Conservation (phyloP, 2,888 invertebrate genomes). For the Eugnorisma glareosa region DNA sequence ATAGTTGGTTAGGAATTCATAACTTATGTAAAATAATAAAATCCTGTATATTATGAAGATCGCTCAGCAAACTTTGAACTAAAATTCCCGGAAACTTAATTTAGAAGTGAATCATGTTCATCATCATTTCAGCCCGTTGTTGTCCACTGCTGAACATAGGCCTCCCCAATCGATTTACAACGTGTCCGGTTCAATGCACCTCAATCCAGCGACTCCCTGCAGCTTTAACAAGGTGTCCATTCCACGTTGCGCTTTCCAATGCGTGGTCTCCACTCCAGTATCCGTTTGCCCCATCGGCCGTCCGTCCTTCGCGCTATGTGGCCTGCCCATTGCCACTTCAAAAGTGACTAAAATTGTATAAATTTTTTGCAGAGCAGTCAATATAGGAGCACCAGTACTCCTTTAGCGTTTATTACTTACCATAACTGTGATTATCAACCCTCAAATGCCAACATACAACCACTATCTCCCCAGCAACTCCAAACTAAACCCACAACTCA, state of each 20-base stretch:
- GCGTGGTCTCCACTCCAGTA: too few relatives aligned
- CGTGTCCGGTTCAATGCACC: too few relatives aligned
- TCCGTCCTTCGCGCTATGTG: too few relatives aligned
- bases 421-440: slow-evolving; percentile 20
- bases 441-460: slow-evolving; percentile 9
- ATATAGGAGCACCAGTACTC: neutral
- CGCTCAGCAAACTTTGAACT: neutral
- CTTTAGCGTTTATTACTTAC: neutral
- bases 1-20: slow-evolving; percentile 16
- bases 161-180: too few relatives aligned
- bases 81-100: neutral
- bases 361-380: neutral
- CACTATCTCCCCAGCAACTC: slow-evolving; percentile 33
- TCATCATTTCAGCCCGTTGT: too few relatives aligned
- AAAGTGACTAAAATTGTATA: neutral
- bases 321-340: too few relatives aligned
- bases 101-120: neutral
- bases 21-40: slow-evolving; percentile 23
- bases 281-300: too few relatives aligned
- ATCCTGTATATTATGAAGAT: slow-evolving; percentile 11
- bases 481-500: slow-evolving; percentile 52
- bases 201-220: too few relatives aligned
- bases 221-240: too few relatives aligned
- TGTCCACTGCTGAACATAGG: too few relatives aligned
- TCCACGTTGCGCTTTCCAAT: too few relatives aligned